A percentile compares a stretch with the other conserved stretches of the same genome.
phyloP scores from a whole-genome alignment of 2,888 invertebrate genomes.

The Stenodema calcarata region DNA sequence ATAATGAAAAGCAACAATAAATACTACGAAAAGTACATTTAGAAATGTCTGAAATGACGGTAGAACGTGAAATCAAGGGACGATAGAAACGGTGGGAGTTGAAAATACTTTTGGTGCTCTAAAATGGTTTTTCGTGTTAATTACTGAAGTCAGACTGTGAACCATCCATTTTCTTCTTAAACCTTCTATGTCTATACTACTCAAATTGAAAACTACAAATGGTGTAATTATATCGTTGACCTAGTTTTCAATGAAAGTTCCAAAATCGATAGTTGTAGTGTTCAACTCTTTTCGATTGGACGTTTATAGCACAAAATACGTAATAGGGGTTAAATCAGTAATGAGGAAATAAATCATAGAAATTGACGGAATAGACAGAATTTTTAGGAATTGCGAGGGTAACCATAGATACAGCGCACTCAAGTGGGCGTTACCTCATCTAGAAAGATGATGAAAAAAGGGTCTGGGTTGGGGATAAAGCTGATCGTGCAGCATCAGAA shows the following conservation, averaged over 20 bases:
- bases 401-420: slow-evolving; percentile 31
- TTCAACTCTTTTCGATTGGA: not conserved
- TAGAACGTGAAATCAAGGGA: too few species aligned
- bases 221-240: not conserved
- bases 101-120: too few species aligned
- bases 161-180: too few species aligned
- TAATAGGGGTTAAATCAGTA: not conserved
- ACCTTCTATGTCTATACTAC: not conserved
- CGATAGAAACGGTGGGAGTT: too few species aligned
- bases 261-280: not conserved
- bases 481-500: not conserved
- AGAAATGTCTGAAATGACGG: too few species aligned
- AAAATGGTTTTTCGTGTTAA: too few species aligned
- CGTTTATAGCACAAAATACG: not conserved
- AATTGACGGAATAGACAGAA: not conserved
- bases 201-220: not conserved
- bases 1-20: too few species aligned
- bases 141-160: too few species aligned
- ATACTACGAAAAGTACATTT: too few species aligned
- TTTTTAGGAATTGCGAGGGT: not conserved
- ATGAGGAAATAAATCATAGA: not conserved
- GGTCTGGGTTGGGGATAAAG: not conserved
- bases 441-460: not conserved
- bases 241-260: not conserved
- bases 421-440: slow-evolving; percentile 45